Evolutionary conservation across 2,797 vertebrate genomes (phyloP).

Genomic region (Melanotaenia trifasciata): DNA sequence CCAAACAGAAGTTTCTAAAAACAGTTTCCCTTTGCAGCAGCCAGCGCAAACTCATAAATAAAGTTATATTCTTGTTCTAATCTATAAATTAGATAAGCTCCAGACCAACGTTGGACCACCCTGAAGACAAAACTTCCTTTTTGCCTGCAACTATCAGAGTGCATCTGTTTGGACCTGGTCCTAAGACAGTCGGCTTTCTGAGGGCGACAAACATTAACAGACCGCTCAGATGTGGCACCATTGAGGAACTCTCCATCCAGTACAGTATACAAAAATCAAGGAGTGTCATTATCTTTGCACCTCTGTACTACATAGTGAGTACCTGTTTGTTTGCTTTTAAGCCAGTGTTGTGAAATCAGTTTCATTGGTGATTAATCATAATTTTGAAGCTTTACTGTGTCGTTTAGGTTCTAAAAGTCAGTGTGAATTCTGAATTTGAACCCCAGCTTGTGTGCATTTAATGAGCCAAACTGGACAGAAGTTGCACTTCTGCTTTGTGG

Average conservation of each 20-base stretch:
- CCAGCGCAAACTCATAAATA: too few species aligned
- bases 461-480: too few species aligned
- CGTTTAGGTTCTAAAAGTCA: too few species aligned
- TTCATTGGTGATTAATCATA: too few species aligned
- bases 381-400: too few species aligned
- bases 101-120: background rate
- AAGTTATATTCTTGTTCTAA: background rate
- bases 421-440: too few species aligned
- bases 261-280: background rate
- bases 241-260: slow-evolving; percentile 5
- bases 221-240: background rate
- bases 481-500: too few species aligned
- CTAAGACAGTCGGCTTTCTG: background rate
- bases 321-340: background rate
- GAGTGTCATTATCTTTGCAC: background rate
- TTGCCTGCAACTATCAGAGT: background rate
- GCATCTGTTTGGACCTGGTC: background rate
- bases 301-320: slow-evolving; percentile 4
- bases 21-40: too few species aligned
- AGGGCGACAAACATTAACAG: background rate
- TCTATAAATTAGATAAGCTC: background rate
- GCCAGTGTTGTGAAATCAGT: background rate
- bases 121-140: background rate
- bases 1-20: too few species aligned
- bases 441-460: too few species aligned